A percentile compares a stretch with the other conserved stretches of the same genome.
Evolutionary conservation across 2,113 vertebrate genomes (phyloP).

Genomic region (Trinectes maculatus): DNA sequence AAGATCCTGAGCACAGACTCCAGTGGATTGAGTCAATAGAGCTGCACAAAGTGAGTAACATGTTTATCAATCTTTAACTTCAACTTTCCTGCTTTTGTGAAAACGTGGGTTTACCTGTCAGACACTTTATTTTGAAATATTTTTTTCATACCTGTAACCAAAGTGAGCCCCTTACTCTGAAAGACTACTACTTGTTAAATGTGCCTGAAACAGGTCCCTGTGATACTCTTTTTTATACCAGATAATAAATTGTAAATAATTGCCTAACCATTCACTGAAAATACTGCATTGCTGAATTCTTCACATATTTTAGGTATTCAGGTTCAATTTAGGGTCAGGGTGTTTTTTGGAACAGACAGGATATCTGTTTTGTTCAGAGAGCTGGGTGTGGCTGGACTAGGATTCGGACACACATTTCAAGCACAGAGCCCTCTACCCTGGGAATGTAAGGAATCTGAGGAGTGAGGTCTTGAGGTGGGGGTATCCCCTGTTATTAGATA

Average conservation of each 20-base stretch:
- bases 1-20: conserved; percentile 92
- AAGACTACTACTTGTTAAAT: neutral
- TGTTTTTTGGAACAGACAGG: conserved; percentile 9
- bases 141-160: neutral
- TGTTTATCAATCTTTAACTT: neutral
- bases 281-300: neutral
- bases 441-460: conserved; percentile 71
- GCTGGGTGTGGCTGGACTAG: conserved; percentile 58
- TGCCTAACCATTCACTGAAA: neutral
- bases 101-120: neutral
- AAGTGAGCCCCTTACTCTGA: neutral
- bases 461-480: conserved; percentile 52
- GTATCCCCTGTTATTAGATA: conserved; percentile 53
- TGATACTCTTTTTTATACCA: neutral
- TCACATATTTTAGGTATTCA: conserved; percentile 21
- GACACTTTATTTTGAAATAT: neutral
- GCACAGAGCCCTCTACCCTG: conserved; percentile 21
- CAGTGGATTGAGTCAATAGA: conserved; percentile 97
- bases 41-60: conserved; percentile 90
- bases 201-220: conserved; percentile 1
- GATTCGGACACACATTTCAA: conserved; percentile 25
- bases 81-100: conserved; percentile 1
- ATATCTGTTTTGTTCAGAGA: conserved; percentile 43
- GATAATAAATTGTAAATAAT: neutral
- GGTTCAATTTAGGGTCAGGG: conserved; percentile 28